phyloP scores from a whole-genome alignment of 2,888 invertebrate species.

The Temnothorax ravouxi region DNA sequence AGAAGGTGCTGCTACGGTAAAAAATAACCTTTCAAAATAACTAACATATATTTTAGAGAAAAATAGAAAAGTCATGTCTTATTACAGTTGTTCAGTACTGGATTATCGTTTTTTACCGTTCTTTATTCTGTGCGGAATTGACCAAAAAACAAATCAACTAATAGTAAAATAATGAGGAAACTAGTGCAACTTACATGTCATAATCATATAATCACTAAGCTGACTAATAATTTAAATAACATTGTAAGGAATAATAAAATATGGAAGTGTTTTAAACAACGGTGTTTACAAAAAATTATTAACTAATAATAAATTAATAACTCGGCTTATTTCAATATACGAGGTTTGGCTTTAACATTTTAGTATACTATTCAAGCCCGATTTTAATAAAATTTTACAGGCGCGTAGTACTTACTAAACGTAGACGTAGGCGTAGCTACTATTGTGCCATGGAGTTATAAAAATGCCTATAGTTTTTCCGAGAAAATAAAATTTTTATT shows the following conservation, averaged over 20 bases:
- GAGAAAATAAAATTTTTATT: too few species aligned
- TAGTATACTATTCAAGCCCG: too few species aligned
- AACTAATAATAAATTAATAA: not conserved
- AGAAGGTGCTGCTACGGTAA: conserved; percentile 1
- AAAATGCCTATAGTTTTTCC: too few species aligned
- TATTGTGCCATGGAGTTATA: too few species aligned
- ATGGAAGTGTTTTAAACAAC: not conserved
- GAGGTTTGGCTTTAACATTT: too few species aligned
- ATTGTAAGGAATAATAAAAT: not conserved
- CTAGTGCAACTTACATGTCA: not conserved
- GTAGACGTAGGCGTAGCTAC: too few species aligned
- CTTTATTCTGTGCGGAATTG: too few species aligned
- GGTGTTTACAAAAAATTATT: not conserved
- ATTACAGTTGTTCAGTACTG: too few species aligned
- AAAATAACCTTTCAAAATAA: not conserved
- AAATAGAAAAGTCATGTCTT: not conserved
- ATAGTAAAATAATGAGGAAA: not conserved
- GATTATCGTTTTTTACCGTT: too few species aligned
- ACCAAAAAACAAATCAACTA: not conserved
- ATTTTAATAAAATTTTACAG: too few species aligned
- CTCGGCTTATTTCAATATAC: not conserved
- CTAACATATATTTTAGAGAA: not conserved
- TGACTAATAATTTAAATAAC: too few species aligned
- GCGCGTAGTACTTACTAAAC: too few species aligned
- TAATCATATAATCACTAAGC: not conserved